Evolutionary conservation across 2,113 vertebrate genomes (phyloP), one percentile per base, ranked within the genome.

Genomic region (Myotis lucifugus): DNA sequence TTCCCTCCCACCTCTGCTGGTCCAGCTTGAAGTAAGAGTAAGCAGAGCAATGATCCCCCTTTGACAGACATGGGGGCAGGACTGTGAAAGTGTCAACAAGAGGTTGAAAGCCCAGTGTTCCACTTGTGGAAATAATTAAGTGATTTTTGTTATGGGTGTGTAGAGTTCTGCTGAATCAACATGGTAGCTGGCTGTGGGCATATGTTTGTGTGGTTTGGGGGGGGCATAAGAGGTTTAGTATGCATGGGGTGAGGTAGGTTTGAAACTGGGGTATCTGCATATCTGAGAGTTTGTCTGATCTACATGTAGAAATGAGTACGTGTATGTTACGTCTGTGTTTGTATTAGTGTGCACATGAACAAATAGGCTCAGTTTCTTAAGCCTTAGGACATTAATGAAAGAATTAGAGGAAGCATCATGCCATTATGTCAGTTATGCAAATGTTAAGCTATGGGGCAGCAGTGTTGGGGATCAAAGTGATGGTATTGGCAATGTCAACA

Each of bases 71-170:
- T 12, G 15, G 42, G 79, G 50, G 66, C 72, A 67, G 50, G 61
- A 61, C 34, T 73, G 18, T 14, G 72, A 69, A 86, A 85, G 78
- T 86, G 85, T 96, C 94, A 85, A 46, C 15, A 72, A 69, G 88
- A 88, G 72, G 27, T 69, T 37, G 74, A 90, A 83, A 88, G 56
- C 74, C 87, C 66, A 54, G 79, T 74, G n/a, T 87, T 93, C 56
- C 52, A 40, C 89, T 94, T 77, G 93, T 96, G 94, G 85, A 90
- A 95, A 89, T 86, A 88, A 96, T 95, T 91, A 90, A 96, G 83
- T 54, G 37, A 54, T 83, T 88, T 93, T 90, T 97, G 88, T 93
- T 88, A 32, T 52, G 56, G 66, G 23, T 69, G 29, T 85, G 17
- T 74, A 66, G 82, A 78, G 88, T 92, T 95, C 42, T 93, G 85